Conservation (phyloP, 2,797 vertebrate genomes). For the Paedocypris micromegethes region DNA sequence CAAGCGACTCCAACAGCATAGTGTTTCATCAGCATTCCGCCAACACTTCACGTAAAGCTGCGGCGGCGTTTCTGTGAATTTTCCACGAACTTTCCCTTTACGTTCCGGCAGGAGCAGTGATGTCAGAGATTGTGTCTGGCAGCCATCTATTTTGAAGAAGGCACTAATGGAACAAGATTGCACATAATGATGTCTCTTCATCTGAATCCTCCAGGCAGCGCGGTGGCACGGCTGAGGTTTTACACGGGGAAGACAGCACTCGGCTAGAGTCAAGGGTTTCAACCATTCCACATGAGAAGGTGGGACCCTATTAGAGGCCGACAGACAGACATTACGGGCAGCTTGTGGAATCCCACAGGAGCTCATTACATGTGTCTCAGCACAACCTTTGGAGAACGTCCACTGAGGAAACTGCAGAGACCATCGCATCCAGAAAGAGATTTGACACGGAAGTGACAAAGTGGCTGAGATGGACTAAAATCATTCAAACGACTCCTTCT, state of each 20-base stretch:
- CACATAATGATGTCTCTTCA: slow-evolving; percentile 47
- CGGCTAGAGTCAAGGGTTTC: slow-evolving; percentile 46
- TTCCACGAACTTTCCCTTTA: slow-evolving; percentile 15
- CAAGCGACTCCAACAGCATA: too few relatives aligned
- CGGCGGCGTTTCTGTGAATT: background rate
- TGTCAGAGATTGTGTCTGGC: slow-evolving; percentile 23
- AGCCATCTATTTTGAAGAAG: slow-evolving; percentile 30
- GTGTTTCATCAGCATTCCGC: too few relatives aligned
- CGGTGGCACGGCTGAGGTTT: slow-evolving; percentile 29
- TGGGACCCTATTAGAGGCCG: slow-evolving; percentile 56
- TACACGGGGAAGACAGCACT: slow-evolving; percentile 34
- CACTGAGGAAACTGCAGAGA: slow-evolving; percentile 21
- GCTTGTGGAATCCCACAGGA: slow-evolving; percentile 63
- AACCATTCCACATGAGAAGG: slow-evolving; percentile 57
- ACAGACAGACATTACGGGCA: slow-evolving; percentile 55
- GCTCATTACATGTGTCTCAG: slow-evolving; percentile 70
- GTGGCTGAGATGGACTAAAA: slow-evolving; percentile 37
- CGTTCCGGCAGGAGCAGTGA: slow-evolving; percentile 17
- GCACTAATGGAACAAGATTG: slow-evolving; percentile 47
- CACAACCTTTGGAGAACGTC: slow-evolving; percentile 39
- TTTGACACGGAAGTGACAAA: slow-evolving; percentile 33
- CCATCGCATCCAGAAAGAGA: slow-evolving; percentile 10
- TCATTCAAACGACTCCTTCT: slow-evolving; percentile 18
- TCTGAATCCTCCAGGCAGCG: slow-evolving; percentile 36
- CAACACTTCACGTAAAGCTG: background rate